phyloP scores from a whole-genome alignment of 2,797 vertebrate species.

The Corythornis leucogaster region DNA sequence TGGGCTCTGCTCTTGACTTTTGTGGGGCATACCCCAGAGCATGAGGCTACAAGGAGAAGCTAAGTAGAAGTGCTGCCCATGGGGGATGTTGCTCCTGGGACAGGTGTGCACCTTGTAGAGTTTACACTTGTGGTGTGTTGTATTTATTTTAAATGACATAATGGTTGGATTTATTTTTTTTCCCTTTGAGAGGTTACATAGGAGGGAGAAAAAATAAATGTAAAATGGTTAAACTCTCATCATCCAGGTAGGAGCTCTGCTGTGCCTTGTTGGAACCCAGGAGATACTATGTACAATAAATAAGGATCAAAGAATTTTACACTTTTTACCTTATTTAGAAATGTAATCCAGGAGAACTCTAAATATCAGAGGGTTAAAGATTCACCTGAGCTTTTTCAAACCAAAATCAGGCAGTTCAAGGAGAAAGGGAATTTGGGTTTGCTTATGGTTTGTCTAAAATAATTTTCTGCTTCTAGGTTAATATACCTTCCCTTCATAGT shows the following conservation, averaged over 20 bases:
- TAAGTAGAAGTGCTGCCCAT: fast-evolving
- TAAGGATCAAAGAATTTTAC: background rate
- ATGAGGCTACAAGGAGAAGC: background rate
- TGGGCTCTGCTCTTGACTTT: background rate
- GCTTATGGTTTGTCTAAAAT: background rate
- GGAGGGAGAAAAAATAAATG: background rate
- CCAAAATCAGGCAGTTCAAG: background rate
- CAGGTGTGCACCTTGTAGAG: background rate
- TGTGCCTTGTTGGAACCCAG: background rate
- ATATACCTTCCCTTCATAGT: background rate
- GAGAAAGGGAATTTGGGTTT: background rate
- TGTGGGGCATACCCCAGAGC: background rate
- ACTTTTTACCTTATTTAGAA: background rate
- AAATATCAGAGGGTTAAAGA: background rate
- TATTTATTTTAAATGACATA: background rate
- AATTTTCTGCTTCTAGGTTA: background rate
- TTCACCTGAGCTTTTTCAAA: background rate
- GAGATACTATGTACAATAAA: background rate
- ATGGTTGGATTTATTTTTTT: background rate
- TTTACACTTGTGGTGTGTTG: background rate
- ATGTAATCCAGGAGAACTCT: background rate
- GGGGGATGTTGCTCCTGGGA: fast-evolving
- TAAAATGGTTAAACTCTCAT: background rate
- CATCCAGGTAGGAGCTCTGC: background rate
- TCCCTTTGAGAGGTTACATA: background rate